Evolutionary conservation across 2,888 invertebrate species (phyloP).

Genomic region (Serrognathus titanus): DNA sequence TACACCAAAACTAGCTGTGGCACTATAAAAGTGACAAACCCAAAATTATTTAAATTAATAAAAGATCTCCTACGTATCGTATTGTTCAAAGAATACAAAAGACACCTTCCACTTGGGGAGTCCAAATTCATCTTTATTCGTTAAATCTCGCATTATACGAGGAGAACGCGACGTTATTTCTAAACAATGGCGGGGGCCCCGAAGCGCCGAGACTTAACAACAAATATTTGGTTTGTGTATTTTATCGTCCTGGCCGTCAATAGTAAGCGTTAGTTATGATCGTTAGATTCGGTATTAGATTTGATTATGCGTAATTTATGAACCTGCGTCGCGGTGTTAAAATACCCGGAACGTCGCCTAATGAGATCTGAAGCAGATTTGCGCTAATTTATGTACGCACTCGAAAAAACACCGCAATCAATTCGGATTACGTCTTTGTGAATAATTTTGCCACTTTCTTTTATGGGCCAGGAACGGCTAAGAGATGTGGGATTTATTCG

Average conservation of each 20-base stretch:
- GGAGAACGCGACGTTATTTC: slow-evolving; percentile 19
- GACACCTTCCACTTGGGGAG: slow-evolving; percentile 26
- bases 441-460: no score
- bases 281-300: slow-evolving; percentile 23
- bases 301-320: slow-evolving; percentile 18
- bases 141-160: slow-evolving; percentile 21
- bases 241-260: slow-evolving; percentile 26
- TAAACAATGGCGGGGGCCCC: slow-evolving; percentile 24
- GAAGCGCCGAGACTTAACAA: slow-evolving; percentile 20
- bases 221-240: slow-evolving; percentile 29
- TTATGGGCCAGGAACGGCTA: no score
- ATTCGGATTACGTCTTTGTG: no score
- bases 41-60: slow-evolving; percentile 27
- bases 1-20: slow-evolving; percentile 6
- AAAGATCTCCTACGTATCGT: slow-evolving; percentile 24
- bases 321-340: no score
- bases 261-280: slow-evolving; percentile 29
- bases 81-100: slow-evolving; percentile 24
- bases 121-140: slow-evolving; percentile 25
- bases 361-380: no score
- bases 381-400: no score
- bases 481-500: no score
- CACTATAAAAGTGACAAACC: slow-evolving; percentile 22
- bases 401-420: no score
- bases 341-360: no score